Conservation (phyloP, 2,797 vertebrate species). For the Xiphorhynchus erythropygius region DNA sequence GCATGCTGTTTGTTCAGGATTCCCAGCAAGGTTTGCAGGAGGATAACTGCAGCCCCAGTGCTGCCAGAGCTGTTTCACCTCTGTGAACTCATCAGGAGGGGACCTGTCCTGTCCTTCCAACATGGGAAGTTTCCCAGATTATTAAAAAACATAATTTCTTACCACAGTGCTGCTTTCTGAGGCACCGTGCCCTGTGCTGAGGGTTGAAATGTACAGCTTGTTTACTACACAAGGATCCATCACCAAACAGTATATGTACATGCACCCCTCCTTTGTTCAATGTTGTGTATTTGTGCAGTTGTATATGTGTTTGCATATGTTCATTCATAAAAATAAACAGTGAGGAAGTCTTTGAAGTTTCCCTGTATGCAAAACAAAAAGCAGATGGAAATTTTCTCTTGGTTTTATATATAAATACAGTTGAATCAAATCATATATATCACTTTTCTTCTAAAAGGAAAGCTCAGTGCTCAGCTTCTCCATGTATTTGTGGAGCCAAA, state of each 20-base stretch:
- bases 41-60: fast-evolving
- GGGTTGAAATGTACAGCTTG: not conserved
- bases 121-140: not conserved
- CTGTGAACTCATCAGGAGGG: not conserved
- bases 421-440: not conserved
- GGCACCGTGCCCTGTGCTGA: not conserved
- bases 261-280: not conserved
- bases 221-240: not conserved
- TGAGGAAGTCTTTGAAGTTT: constrained; percentile 1
- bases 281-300: not conserved
- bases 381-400: not conserved
- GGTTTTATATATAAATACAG: not conserved
- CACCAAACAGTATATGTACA: not conserved
- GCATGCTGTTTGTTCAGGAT: not conserved
- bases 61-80: not conserved
- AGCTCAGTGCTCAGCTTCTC: not conserved
- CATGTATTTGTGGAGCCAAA: not conserved
- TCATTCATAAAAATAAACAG: constrained; percentile 28
- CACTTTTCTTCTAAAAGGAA: not conserved
- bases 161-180: not conserved
- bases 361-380: constrained; percentile 12
- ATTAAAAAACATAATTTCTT: not conserved
- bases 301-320: not conserved
- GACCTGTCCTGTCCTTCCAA: not conserved
- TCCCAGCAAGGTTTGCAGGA: not conserved